These are phyloP conservation scores for Lycorma delicatula DNA, from an alignment of 1,140 invertebrate species.

Conservation along the genomic window DNA sequence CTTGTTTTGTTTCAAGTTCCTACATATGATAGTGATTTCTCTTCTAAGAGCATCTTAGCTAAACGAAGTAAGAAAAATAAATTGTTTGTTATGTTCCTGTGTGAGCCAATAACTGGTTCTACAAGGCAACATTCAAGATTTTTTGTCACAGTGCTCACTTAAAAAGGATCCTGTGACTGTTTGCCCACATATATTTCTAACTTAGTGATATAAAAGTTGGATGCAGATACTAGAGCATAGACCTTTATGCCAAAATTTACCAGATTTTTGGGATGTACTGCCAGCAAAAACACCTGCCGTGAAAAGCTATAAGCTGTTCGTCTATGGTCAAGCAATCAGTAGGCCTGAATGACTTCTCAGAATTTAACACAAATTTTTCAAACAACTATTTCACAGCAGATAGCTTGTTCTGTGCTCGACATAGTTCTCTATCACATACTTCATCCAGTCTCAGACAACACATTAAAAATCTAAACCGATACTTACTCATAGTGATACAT, in stretches of 20 bases:
- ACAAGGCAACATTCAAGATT: neutral
- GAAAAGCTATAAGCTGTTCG: neutral
- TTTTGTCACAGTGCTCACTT: neutral
- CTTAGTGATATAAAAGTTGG: neutral
- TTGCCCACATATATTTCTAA: neutral
- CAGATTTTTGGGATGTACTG: neutral
- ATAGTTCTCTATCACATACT: neutral
- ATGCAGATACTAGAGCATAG: neutral
- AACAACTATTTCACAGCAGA: neutral
- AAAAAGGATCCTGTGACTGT: neutral
- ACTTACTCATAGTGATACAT: constrained; percentile 40
- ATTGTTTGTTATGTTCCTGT: neutral
- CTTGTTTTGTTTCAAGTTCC: neutral
- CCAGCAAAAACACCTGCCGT: neutral
- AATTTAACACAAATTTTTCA: neutral
- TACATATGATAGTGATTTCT: neutral
- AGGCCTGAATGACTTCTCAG: neutral
- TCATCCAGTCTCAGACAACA: neutral
- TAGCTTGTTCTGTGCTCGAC: neutral
- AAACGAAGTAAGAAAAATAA: neutral
- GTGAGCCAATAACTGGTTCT: neutral
- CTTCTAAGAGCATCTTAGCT: neutral
- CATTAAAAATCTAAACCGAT: neutral
- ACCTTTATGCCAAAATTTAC: neutral
- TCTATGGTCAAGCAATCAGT: neutral